These are phyloP conservation scores for Drosophila percnosoma DNA, from an alignment of 2,888 invertebrate genomes.

Conservation along the genomic window DNA sequence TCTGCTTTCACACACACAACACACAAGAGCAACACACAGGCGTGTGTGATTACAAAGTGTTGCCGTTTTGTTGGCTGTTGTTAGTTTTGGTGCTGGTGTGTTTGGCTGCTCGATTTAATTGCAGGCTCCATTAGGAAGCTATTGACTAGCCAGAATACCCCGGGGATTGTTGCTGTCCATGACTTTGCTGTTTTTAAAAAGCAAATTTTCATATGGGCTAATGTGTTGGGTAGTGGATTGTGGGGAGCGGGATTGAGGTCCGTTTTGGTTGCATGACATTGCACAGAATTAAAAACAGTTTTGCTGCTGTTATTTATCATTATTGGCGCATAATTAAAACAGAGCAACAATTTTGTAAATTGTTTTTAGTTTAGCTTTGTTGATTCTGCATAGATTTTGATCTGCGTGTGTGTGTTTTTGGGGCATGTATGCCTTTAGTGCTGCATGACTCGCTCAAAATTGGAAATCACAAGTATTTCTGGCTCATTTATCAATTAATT, in stretches of 20 bases:
- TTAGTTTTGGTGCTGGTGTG: conserved; percentile 8
- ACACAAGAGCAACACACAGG: conserved; percentile 9
- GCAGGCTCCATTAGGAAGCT: conserved; percentile 41
- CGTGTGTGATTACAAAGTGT: conserved; percentile 34
- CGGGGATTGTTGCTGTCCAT: conserved; percentile 18
- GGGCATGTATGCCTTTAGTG: conserved; percentile 3
- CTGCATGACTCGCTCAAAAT: conserved; percentile 8
- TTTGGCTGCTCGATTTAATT: conserved; percentile 35
- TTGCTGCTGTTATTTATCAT: conserved; percentile 6
- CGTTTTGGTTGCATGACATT: conserved; percentile 18
- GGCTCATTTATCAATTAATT: conserved; percentile 36
- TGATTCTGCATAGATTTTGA: neutral
- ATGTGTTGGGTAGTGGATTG: conserved; percentile 11
- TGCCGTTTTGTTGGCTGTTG: conserved; percentile 1
- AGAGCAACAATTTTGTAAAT: conserved; percentile 36
- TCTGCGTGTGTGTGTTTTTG: neutral
- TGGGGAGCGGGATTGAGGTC: no score
- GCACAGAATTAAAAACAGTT: conserved; percentile 12
- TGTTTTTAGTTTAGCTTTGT: conserved; percentile 15
- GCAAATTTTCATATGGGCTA: conserved; percentile 30
- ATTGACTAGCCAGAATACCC: conserved; percentile 8
- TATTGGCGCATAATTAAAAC: conserved; percentile 40
- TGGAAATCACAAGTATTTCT: neutral
- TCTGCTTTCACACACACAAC: neutral
- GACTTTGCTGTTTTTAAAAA: conserved; percentile 54